Evolutionary conservation across 2,888 invertebrate species (phyloP).

Genomic region (Rhabditophanes sp.): DNA sequence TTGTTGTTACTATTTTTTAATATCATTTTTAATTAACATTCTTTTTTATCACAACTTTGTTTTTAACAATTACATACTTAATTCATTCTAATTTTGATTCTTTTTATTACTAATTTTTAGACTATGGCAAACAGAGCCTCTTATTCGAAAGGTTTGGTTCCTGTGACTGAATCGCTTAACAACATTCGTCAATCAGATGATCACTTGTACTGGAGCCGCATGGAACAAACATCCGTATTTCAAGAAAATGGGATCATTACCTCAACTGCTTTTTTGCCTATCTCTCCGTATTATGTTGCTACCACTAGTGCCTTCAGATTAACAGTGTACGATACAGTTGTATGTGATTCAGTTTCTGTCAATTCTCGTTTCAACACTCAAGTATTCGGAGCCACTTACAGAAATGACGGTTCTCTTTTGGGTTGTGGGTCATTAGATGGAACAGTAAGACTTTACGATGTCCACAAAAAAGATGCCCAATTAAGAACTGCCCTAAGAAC

Average conservation of each 20-base stretch:
- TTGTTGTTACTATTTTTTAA: constrained; percentile 11
- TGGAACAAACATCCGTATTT: constrained; percentile 49
- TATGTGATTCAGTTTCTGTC: constrained; percentile 28
- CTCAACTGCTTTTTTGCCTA: constrained; percentile 72
- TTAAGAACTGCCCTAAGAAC: background rate
- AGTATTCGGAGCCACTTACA: constrained; percentile 46
- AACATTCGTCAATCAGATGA: constrained; percentile 57
- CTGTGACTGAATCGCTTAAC: constrained; percentile 7
- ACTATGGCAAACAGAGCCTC: constrained; percentile 5
- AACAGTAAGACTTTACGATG: background rate
- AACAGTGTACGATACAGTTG: constrained; percentile 23
- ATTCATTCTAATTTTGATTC: constrained; percentile 2
- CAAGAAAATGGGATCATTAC: constrained; percentile 85
- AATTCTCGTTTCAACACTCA: constrained; percentile 45
- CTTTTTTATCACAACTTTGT: constrained; percentile 2
- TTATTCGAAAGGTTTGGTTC: constrained; percentile 15
- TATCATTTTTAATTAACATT: constrained; percentile 7
- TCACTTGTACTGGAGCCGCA: constrained; percentile 69
- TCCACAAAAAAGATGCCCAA: background rate
- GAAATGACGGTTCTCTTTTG: constrained; percentile 42
- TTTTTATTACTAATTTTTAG: constrained; percentile 2
- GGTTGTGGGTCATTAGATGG: constrained; percentile 38
- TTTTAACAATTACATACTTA: constrained; percentile 1
- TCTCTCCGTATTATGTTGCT: constrained; percentile 74
- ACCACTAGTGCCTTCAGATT: constrained; percentile 61